Evolutionary conservation across 2,113 vertebrate species (phyloP), one percentile per base, ranked within the genome.

Genomic region (Protobothrops mucrosquamatus): DNA sequence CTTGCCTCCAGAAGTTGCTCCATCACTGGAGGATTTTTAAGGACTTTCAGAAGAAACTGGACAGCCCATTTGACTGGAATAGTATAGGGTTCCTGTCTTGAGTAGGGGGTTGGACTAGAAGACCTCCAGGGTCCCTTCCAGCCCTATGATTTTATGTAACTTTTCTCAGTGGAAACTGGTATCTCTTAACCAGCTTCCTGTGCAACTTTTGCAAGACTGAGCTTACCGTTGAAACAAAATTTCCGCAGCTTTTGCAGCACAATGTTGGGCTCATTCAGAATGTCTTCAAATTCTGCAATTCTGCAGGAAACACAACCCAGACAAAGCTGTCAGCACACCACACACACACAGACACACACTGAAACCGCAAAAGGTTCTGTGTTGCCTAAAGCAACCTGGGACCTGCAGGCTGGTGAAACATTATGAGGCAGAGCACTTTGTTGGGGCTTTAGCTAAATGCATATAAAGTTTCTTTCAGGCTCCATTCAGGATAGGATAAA

Each of bases 211-310:
- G 34, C 5, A 4, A 26, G 2, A 59, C 46, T 20, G 1, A 88
- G 92, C 51, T 98, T 97, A 99, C 99, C 99, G 91, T 98, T 98
- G 92, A 99, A 99, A 96, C 99, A 99, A 90, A 99, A 98, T 51
- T 99, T 98, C 43, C 98, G 97, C 15, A 99, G 98, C 52, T 98
- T 98, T 94, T 96, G 95, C 96, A 99, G 93, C 87, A 98, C 97
- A 39, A 99, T 98, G 20, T 94, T 98, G 92, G 98, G 97, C 93
- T 99, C 98, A 85, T 98, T 97, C 91, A 99, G 96, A 56, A 98
- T 97, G 48, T 98, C 98, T 94, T 98, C 98, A 95, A 99, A 99
- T 94, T 99, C 99, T 94, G 99, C 98, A 96, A 99, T 99, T 96
- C 99, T 99, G 91, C 61, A 94, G 20, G 24, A 59, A 64, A n/a